Percentiles rank a stretch among this genome's conserved stretches.
These are phyloP conservation scores for Lutjanus campechanus DNA, from an alignment of 2,797 vertebrate species.

Conservation along the genomic window DNA sequence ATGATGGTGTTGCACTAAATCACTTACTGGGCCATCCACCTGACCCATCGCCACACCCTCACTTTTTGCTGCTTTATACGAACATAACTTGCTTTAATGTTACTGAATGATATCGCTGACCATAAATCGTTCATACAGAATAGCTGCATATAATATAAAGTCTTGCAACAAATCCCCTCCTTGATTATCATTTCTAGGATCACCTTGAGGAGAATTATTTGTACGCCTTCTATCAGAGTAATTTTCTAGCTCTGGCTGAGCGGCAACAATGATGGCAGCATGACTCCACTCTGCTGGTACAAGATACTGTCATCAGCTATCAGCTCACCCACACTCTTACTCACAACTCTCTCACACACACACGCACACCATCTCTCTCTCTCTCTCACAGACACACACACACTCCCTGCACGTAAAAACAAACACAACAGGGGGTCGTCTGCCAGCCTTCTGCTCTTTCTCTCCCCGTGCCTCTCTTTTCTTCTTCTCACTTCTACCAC, in stretches of 20 bases:
- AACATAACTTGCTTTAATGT: not conserved
- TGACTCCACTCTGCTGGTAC: conserved; percentile 61
- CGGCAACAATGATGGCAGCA: conserved; percentile 57
- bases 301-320: conserved; percentile 69
- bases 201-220: conserved; percentile 53
- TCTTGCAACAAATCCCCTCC: not conserved
- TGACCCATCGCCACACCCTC: not conserved
- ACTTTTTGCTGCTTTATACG: not conserved
- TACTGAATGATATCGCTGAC: not conserved
- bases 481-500: not conserved
- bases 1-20: not conserved
- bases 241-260: conserved; percentile 49
- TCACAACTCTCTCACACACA: conserved; percentile 7
- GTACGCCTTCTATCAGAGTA: conserved; percentile 42
- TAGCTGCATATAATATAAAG: not conserved
- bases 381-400: conserved; percentile 20
- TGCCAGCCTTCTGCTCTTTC: conserved; percentile 43
- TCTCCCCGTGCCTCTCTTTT: not conserved
- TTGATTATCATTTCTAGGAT: conserved; percentile 36
- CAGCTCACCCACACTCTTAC: conserved; percentile 43
- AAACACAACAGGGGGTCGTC: conserved; percentile 52
- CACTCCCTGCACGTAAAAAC: conserved; percentile 46
- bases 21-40: not conserved
- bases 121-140: not conserved
- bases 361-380: not conserved